phyloP scores from a whole-genome alignment of 2,113 vertebrate genomes.

The Setophaga coronata region DNA sequence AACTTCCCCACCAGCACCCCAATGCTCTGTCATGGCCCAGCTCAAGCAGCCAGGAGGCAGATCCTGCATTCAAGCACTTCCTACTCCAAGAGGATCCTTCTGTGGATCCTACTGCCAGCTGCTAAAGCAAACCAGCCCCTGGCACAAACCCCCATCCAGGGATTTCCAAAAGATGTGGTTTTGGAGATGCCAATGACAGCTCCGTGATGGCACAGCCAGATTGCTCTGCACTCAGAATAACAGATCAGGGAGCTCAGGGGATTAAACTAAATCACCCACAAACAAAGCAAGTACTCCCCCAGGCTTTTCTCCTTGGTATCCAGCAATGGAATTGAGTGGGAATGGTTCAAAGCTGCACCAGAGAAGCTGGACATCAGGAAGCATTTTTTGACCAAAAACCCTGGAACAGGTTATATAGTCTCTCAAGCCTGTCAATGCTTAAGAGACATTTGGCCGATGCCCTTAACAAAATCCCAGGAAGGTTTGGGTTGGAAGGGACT shows the following conservation, averaged over 20 bases:
- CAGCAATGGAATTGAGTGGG: fast-evolving
- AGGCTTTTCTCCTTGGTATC: neutral
- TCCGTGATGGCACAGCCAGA: neutral
- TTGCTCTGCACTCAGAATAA: neutral
- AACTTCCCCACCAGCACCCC: neutral
- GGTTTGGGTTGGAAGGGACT: neutral
- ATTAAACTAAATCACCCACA: neutral
- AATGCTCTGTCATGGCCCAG: neutral
- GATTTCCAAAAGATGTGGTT: fast-evolving
- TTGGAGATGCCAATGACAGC: neutral
- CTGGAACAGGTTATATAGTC: neutral
- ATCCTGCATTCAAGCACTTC: neutral
- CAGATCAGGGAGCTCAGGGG: neutral
- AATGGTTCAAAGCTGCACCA: neutral
- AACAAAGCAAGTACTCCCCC: neutral
- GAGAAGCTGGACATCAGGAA: neutral
- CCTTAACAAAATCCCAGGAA: neutral
- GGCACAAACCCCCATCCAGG: neutral
- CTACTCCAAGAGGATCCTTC: fast-evolving
- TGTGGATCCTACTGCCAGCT: fast-evolving
- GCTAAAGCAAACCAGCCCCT: neutral
- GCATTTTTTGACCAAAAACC: neutral
- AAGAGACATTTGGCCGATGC: neutral
- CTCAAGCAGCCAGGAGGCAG: neutral
- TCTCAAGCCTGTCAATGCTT: neutral